Conservation (phyloP, 2,797 vertebrate species). For the Sphenopsis melanotis region DNA sequence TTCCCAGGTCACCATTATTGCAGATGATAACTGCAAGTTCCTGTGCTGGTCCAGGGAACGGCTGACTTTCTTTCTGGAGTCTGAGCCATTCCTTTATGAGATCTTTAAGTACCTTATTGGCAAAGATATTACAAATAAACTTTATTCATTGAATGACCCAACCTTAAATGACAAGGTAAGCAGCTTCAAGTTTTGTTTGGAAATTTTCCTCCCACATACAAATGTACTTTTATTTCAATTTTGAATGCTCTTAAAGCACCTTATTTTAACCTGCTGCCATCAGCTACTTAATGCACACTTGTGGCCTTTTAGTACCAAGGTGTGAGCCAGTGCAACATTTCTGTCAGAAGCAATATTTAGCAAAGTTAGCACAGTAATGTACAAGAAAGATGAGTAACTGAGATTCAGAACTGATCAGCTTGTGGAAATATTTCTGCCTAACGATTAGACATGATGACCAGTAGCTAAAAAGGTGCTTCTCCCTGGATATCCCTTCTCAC, state of each 20-base stretch:
- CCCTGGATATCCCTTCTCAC: background rate
- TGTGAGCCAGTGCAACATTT: background rate
- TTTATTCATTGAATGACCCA: conserved; percentile 96
- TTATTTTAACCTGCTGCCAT: background rate
- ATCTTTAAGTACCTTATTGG: conserved; percentile 96
- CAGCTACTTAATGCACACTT: background rate
- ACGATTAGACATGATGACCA: fast-evolving
- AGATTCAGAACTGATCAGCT: background rate
- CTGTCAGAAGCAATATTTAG: background rate
- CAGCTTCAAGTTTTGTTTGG: background rate
- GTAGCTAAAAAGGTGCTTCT: background rate
- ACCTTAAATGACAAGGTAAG: conserved; percentile 94
- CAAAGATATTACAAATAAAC: conserved; percentile 98
- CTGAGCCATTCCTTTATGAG: conserved; percentile 92
- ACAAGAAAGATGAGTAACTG: background rate
- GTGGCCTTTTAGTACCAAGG: background rate
- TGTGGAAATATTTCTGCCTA: background rate
- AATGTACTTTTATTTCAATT: background rate
- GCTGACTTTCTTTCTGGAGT: conserved; percentile 93
- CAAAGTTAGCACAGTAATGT: background rate
- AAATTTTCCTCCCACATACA: background rate
- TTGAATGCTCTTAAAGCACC: background rate
- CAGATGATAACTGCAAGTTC: conserved; percentile 93
- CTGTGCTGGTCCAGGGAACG: conserved; percentile 96
- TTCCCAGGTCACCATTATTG: conserved; percentile 88